Conservation (phyloP, 2,797 vertebrate genomes). For the Alosa sapidissima region DNA sequence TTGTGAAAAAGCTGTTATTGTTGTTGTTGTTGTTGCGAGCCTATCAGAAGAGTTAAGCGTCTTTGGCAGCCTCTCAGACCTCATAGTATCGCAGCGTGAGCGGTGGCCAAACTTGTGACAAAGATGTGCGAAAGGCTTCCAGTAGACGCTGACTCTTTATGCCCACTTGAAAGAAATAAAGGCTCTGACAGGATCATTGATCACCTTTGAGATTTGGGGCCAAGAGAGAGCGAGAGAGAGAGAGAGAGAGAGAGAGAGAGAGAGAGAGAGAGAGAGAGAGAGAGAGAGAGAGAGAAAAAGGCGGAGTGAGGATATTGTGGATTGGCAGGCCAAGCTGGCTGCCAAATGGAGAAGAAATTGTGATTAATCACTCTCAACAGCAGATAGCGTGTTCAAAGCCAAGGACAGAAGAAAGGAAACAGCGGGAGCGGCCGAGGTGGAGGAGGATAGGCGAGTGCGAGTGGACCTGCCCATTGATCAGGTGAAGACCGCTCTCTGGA, state of each 20-base stretch:
- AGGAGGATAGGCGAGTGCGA: conserved; percentile 63
- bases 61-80: conserved; percentile 2
- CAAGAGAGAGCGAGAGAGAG: conserved; percentile 51
- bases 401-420: conserved; percentile 65
- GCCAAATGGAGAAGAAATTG: conserved; percentile 67
- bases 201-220: conserved; percentile 65
- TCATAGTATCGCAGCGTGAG: background rate
- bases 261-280: conserved; percentile 54
- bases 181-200: conserved; percentile 69
- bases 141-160: conserved; percentile 52
- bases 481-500: conserved; percentile 47
- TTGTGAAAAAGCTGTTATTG: conserved; percentile 21
- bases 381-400: conserved; percentile 71
- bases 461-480: conserved; percentile 73
- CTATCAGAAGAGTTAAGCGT: background rate
- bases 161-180: conserved; percentile 69
- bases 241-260: conserved; percentile 31
- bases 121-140: conserved; percentile 53
- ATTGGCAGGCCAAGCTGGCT: conserved; percentile 33
- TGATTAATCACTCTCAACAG: conserved; percentile 77
- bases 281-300: too few species aligned
- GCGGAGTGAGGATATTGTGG: background rate
- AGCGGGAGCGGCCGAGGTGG: conserved; percentile 65
- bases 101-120: conserved; percentile 52
- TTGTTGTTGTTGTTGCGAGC: background rate